Percentiles rank a stretch among this genome's conserved stretches.
Conservation (phyloP, 1,140 invertebrate genomes). For the Thaumetopoea pityocampa region DNA sequence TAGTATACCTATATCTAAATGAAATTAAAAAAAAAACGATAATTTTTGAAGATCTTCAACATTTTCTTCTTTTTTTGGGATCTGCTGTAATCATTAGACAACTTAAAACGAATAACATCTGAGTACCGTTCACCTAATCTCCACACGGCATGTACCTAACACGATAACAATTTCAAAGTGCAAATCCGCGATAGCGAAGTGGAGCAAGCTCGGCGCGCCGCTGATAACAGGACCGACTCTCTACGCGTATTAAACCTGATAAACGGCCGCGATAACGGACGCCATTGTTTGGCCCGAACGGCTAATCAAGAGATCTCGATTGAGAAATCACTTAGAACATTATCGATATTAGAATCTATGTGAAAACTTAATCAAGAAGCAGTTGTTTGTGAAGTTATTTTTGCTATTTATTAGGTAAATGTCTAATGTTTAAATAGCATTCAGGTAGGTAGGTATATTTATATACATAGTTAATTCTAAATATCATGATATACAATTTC, state of each 20-base stretch:
- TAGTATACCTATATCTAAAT: too few relatives aligned
- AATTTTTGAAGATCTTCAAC: too few relatives aligned
- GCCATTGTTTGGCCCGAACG: constrained; percentile 54
- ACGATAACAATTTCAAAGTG: constrained; percentile 62
- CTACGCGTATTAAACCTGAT: constrained; percentile 70
- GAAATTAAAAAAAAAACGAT: too few relatives aligned
- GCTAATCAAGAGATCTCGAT: constrained; percentile 66
- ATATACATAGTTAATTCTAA: not conserved
- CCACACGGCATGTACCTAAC: constrained; percentile 58
- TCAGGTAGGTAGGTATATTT: not conserved
- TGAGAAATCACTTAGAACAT: constrained; percentile 50
- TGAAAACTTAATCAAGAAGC: constrained; percentile 12
- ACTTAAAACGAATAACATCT: too few relatives aligned
- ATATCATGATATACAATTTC: too few relatives aligned
- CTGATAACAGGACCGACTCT: constrained; percentile 62
- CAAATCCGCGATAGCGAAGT: constrained; percentile 61
- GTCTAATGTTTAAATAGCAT: too few relatives aligned
- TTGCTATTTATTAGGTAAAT: not conserved
- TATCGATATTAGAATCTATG: constrained; percentile 25
- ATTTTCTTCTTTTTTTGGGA: too few relatives aligned
- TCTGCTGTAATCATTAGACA: too few relatives aligned
- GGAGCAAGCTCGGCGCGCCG: constrained; percentile 44
- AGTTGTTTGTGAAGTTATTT: not conserved
- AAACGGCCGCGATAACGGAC: constrained; percentile 52
- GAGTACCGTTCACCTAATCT: constrained; percentile 28